These are phyloP conservation scores for Eulemur rufifrons DNA, from an alignment of 2,113 vertebrate genomes.

Conservation along the genomic window DNA sequence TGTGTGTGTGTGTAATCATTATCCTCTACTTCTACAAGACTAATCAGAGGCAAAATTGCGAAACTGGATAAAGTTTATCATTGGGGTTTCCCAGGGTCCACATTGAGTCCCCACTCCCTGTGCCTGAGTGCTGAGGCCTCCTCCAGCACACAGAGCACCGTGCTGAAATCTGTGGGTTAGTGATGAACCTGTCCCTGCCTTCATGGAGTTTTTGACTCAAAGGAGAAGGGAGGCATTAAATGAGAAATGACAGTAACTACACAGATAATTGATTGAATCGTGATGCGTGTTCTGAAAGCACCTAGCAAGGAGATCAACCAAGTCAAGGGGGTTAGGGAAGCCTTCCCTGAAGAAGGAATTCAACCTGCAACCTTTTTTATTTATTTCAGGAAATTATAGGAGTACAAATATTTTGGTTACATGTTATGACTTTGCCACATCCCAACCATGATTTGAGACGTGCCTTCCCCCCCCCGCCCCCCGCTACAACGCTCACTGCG, in stretches of 20 bases:
- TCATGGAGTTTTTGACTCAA: not conserved
- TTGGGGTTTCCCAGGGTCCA: not conserved
- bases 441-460: no score
- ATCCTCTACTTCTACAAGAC: not conserved
- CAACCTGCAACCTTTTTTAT: not conserved
- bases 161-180: not conserved
- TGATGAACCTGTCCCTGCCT: not conserved
- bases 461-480: no score
- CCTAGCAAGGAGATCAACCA: not conserved
- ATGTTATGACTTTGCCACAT: no score
- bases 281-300: not conserved
- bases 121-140: not conserved
- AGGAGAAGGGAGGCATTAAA: not conserved
- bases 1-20: not conserved
- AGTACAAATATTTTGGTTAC: no score
- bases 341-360: not conserved
- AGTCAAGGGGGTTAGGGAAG: not conserved
- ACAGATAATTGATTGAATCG: not conserved
- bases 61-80: not conserved
- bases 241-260: not conserved
- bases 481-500: no score
- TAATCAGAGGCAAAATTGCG: not conserved
- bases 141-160: not conserved
- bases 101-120: no score
- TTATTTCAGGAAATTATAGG: no score